Conservation (phyloP, 2,113 vertebrate species). For the Stigmatopora argus region DNA sequence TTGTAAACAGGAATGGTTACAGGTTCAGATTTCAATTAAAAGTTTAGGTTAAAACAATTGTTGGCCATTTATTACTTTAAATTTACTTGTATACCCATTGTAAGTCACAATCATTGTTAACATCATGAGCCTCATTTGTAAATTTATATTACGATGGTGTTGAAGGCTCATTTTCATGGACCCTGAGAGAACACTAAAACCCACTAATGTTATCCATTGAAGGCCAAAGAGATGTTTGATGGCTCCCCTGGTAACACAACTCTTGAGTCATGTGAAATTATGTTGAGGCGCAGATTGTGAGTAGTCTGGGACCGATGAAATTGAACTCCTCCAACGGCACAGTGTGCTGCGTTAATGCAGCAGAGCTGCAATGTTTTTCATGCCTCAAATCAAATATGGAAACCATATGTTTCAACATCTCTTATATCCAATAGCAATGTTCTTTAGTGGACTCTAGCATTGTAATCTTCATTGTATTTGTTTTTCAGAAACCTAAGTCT, state of each 20-base stretch:
- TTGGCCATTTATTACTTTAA: slow-evolving; percentile 9
- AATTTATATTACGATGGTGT: slow-evolving; percentile 54
- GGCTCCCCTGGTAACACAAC: slow-evolving; percentile 13
- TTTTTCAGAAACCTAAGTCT: slow-evolving; percentile 49
- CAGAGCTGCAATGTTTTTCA: slow-evolving; percentile 54
- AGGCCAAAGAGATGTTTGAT: slow-evolving; percentile 25
- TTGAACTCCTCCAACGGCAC: slow-evolving; percentile 50
- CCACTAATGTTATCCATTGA: slow-evolving; percentile 33
- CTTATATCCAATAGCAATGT: slow-evolving; percentile 54
- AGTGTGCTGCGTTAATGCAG: slow-evolving; percentile 55
- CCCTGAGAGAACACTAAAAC: slow-evolving; percentile 44
- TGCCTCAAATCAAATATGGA: slow-evolving; percentile 59
- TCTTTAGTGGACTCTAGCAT: slow-evolving; percentile 58
- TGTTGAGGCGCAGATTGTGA: slow-evolving; percentile 40
- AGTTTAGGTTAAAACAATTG: not conserved
- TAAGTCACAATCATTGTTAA: slow-evolving; percentile 29
- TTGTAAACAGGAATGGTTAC: not conserved
- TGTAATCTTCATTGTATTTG: slow-evolving; percentile 53
- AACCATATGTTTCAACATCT: slow-evolving; percentile 72
- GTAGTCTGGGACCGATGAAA: slow-evolving; percentile 62
- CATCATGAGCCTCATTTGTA: slow-evolving; percentile 44
- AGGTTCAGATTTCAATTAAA: not conserved
- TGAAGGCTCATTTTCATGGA: slow-evolving; percentile 39
- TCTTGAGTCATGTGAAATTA: slow-evolving; percentile 43
- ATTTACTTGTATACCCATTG: slow-evolving; percentile 37